Evolutionary conservation across 1,140 invertebrate genomes (phyloP).

Genomic region (Drosophila persimilis): DNA sequence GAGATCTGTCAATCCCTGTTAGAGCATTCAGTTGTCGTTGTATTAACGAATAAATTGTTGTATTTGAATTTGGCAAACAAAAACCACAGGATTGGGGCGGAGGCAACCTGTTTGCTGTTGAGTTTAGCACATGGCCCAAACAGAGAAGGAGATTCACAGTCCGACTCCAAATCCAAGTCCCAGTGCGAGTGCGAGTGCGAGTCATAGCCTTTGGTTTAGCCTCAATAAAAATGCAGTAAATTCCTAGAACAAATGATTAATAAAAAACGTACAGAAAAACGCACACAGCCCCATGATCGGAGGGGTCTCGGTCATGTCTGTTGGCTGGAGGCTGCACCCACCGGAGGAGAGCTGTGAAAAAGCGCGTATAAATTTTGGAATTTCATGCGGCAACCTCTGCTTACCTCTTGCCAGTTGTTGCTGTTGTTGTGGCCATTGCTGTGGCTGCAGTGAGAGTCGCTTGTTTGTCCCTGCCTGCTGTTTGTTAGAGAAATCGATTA

Average conservation of each 20-base stretch:
- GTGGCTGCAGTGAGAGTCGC: slow-evolving; percentile 60
- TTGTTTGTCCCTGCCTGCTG: slow-evolving; percentile 66
- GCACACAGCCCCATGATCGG: slow-evolving; percentile 4
- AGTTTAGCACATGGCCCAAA: slow-evolving; percentile 73
- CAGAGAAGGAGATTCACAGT: slow-evolving; percentile 22
- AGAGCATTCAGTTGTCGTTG: slow-evolving; percentile 17
- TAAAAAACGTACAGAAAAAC: slow-evolving; percentile 58
- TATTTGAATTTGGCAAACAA: slow-evolving; percentile 79
- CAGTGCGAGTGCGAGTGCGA: slow-evolving; percentile 7
- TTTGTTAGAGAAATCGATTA: slow-evolving; percentile 81
- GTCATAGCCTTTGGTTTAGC: slow-evolving; percentile 64
- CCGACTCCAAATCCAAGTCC: slow-evolving; percentile 17
- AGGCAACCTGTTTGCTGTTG: slow-evolving; percentile 73
- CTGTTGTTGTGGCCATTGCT: background rate
- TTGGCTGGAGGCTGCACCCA: slow-evolving; percentile 63
- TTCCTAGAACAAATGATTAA: slow-evolving; percentile 81
- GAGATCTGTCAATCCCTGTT: background rate
- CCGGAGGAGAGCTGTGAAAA: slow-evolving; percentile 72
- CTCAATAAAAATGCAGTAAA: slow-evolving; percentile 79
- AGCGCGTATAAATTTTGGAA: slow-evolving; percentile 72
- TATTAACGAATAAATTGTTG: slow-evolving; percentile 18
- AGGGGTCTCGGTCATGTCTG: slow-evolving; percentile 8
- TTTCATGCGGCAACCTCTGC: slow-evolving; percentile 58
- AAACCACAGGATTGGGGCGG: slow-evolving; percentile 49
- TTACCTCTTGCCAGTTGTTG: slow-evolving; percentile 39